A percentile compares a stretch with the other conserved stretches of the same genome.
Conservation (phyloP, 2,797 vertebrate species). For the Amniataba percoides region DNA sequence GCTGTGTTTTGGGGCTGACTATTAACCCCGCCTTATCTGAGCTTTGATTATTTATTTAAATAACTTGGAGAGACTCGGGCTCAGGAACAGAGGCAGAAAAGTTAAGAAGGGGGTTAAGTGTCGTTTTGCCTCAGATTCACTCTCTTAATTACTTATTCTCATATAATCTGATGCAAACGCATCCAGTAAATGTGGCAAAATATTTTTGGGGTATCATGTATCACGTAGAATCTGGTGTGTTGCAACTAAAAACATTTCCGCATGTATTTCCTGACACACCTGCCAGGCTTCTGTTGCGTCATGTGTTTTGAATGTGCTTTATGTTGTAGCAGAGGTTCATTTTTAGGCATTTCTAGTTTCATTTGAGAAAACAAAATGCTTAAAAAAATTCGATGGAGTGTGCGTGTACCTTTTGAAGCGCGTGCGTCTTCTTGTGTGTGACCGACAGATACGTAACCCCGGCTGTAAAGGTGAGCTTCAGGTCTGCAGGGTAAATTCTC, state of each 20-base stretch:
- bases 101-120: slow-evolving; percentile 53
- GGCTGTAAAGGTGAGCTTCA: slow-evolving; percentile 69
- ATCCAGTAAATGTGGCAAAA: slow-evolving; percentile 6
- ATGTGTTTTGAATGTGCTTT: neutral
- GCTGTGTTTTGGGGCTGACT: slow-evolving; percentile 71
- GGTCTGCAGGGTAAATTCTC: slow-evolving; percentile 58
- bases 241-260: neutral
- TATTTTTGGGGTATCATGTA: neutral
- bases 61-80: slow-evolving; percentile 60
- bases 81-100: slow-evolving; percentile 51
- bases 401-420: neutral
- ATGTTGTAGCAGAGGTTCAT: neutral
- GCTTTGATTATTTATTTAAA: slow-evolving; percentile 54
- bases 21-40: slow-evolving; percentile 67
- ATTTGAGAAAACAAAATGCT: slow-evolving; percentile 11
- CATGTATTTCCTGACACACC: neutral
- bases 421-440: slow-evolving; percentile 26
- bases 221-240: neutral
- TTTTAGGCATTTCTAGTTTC: neutral
- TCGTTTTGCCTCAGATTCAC: slow-evolving; percentile 29
- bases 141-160: slow-evolving; percentile 22
- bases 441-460: slow-evolving; percentile 39
- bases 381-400: neutral
- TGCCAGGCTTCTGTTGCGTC: neutral
- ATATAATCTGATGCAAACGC: slow-evolving; percentile 12